These are phyloP conservation scores for Calliscelio sp. DNA, from an alignment of 2,888 invertebrate species.

Conservation along the genomic window DNA sequence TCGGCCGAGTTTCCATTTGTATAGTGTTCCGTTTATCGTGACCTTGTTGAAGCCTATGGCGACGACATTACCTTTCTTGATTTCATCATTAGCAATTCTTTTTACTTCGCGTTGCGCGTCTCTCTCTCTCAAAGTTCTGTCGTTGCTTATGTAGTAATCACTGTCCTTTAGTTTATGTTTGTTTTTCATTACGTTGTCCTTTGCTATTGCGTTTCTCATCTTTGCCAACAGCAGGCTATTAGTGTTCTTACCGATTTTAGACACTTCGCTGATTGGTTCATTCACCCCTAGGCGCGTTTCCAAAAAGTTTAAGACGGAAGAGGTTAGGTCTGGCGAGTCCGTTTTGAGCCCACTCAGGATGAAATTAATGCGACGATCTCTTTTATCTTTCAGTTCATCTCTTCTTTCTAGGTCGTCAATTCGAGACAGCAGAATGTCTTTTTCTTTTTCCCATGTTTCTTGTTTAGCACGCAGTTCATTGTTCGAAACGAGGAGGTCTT, in stretches of 20 bases:
- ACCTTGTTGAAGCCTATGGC: background rate
- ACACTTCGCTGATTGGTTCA: background rate
- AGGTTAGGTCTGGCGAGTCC: background rate
- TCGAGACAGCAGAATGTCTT: background rate
- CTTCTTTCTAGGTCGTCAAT: background rate
- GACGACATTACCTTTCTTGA: background rate
- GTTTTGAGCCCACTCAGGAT: background rate
- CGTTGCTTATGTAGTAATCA: background rate
- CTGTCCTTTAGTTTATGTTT: background rate
- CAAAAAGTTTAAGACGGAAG: background rate
- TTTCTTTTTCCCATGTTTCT: background rate
- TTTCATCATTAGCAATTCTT: background rate
- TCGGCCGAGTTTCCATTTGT: background rate
- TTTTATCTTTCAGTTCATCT: background rate
- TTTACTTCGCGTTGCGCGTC: background rate
- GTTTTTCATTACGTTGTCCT: background rate
- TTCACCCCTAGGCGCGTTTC: background rate
- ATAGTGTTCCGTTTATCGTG: background rate
- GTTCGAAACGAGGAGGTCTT: background rate
- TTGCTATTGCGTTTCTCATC: background rate
- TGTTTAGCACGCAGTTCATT: background rate
- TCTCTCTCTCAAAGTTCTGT: background rate
- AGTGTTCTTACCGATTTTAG: background rate
- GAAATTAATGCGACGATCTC: background rate
- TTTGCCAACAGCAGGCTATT: background rate